Evolutionary conservation across 2,888 invertebrate species (phyloP).

Genomic region (Meghimatium bilineatum): DNA sequence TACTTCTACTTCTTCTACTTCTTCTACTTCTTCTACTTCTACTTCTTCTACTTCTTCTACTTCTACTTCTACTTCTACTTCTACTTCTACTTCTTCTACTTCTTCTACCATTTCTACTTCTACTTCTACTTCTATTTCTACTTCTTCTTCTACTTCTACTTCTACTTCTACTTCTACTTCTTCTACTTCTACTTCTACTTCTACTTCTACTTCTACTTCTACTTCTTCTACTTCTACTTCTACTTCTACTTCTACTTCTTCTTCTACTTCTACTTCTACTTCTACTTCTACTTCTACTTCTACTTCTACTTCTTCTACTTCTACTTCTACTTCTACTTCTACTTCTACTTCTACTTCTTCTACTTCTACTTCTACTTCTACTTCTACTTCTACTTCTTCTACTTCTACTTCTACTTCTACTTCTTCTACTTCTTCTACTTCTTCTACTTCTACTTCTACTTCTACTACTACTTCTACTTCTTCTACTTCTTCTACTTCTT

Average conservation of each 20-base stretch:
- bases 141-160: not conserved
- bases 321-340: not conserved
- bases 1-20: not conserved
- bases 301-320: not conserved
- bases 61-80: not conserved
- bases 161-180: not conserved
- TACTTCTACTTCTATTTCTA: not conserved
- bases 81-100: not conserved
- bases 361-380: not conserved
- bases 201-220: not conserved
- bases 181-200: not conserved
- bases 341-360: not conserved
- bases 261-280: not conserved
- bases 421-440: not conserved
- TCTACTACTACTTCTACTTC: not conserved
- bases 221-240: not conserved
- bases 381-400: not conserved
- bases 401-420: slow-evolving; percentile 5
- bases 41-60: not conserved
- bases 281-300: not conserved
- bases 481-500: not conserved
- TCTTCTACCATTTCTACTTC: not conserved
- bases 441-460: not conserved
- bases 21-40: not conserved
- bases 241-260: not conserved